Conservation (phyloP, 2,888 invertebrate species). For the Drosophila ustulata region DNA sequence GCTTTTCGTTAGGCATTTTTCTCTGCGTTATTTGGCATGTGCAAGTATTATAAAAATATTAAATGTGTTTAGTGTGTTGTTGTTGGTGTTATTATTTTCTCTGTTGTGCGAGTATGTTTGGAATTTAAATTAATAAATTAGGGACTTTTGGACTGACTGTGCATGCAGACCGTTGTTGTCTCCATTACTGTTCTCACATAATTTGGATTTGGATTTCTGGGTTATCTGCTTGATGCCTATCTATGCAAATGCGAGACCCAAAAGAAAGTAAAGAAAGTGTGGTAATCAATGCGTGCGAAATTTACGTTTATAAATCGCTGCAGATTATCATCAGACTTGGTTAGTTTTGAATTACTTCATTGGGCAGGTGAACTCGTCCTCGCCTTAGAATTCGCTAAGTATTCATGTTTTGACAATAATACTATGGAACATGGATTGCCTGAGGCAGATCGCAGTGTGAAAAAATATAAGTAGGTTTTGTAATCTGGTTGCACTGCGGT, state of each 20-base stretch:
- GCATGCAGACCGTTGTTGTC: constrained; percentile 6
- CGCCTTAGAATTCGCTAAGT: constrained; percentile 31
- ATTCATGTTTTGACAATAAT: constrained; percentile 12
- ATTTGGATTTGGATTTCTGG: constrained; percentile 21
- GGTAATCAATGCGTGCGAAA: constrained; percentile 55
- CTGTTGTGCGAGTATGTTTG: constrained; percentile 39
- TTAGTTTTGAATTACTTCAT: neutral
- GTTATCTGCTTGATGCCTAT: constrained; percentile 48
- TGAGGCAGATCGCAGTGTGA: neutral
- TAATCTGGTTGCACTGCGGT: neutral
- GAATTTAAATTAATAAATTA: constrained; percentile 79
- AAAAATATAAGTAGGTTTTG: neutral
- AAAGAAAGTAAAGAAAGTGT: constrained; percentile 60
- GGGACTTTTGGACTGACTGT: constrained; percentile 13
- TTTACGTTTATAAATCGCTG: constrained; percentile 20
- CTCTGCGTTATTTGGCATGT: constrained; percentile 21
- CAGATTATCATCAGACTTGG: constrained; percentile 2
- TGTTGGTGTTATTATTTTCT: constrained; percentile 32
- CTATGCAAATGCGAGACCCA: constrained; percentile 54
- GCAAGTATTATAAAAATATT: constrained; percentile 55
- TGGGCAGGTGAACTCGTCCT: neutral
- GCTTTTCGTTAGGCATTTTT: constrained; percentile 53
- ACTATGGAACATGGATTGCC: neutral
- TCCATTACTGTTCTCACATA: constrained; percentile 32
- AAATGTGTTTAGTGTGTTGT: constrained; percentile 29